Percentiles rank a stretch among this genome's conserved stretches.
Evolutionary conservation across 2,888 invertebrate genomes (phyloP).

Genomic region (Hypercompe scribonia): DNA sequence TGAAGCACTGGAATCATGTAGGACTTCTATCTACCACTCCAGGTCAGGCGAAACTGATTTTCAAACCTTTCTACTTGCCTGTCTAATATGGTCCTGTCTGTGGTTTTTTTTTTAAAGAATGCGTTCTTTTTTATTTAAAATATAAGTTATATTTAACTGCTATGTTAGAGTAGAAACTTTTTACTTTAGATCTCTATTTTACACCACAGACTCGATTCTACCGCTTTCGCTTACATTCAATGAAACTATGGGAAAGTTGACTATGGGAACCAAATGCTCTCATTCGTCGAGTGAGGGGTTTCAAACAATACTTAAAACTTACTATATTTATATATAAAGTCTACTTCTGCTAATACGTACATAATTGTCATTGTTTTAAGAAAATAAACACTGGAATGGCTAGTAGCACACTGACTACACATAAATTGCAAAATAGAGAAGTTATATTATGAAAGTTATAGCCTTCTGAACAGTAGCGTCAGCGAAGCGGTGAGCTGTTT

Average conservation of each 20-base stretch:
- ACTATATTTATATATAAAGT: background rate
- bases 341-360: background rate
- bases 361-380: background rate
- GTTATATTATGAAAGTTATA: conserved; percentile 1
- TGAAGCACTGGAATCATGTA: background rate
- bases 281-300: background rate
- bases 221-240: conserved; percentile 3
- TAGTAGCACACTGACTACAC: background rate
- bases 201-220: background rate
- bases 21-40: background rate
- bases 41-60: background rate
- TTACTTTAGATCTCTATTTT: background rate
- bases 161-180: background rate
- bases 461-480: background rate
- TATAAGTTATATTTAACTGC: too few species aligned
- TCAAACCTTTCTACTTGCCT: background rate
- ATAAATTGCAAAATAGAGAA: conserved; percentile 2
- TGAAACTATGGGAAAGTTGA: background rate
- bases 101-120: too few species aligned
- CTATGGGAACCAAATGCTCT: conserved; percentile 4
- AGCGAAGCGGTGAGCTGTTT: background rate
- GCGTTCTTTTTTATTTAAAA: too few species aligned
- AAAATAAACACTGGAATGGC: background rate
- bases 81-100: background rate
- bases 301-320: background rate